Conservation (phyloP, 2,797 vertebrate genomes). For the Sylvia borin region DNA sequence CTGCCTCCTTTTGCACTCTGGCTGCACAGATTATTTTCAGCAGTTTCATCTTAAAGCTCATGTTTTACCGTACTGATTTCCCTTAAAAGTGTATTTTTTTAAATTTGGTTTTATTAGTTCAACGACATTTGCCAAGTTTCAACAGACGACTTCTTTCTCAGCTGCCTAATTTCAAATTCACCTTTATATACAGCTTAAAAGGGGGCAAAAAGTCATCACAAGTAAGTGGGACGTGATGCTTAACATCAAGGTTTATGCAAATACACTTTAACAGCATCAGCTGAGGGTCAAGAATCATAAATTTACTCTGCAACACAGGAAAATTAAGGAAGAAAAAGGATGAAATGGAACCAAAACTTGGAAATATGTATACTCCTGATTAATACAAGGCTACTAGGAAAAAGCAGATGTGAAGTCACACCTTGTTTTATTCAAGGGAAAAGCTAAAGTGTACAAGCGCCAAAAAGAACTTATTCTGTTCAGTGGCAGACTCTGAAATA, state of each 20-base stretch:
- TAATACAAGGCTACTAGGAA: constrained; percentile 39
- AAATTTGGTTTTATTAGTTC: background rate
- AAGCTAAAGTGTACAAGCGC: background rate
- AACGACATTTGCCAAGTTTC: background rate
- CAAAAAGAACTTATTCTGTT: background rate
- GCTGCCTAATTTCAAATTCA: constrained; percentile 50
- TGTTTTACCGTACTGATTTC: background rate
- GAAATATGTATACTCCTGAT: background rate
- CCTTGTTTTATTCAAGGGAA: constrained; percentile 7
- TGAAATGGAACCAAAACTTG: background rate
- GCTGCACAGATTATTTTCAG: background rate
- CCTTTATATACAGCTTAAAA: constrained; percentile 23
- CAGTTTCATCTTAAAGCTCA: background rate
- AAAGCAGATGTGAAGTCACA: constrained; percentile 36
- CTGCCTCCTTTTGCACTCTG: background rate
- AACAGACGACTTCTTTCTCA: constrained; percentile 2
- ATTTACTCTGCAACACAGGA: background rate
- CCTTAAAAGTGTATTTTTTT: background rate
- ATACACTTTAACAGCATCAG: background rate
- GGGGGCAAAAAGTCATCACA: constrained; percentile 12
- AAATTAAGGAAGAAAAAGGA: background rate
- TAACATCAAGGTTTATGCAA: constrained; percentile 15
- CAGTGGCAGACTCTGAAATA: constrained; percentile 27
- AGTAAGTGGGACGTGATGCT: constrained; percentile 40
- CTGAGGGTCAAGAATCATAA: background rate